Conservation (phyloP, 2,888 invertebrate species). For the Phyto melanocephala region DNA sequence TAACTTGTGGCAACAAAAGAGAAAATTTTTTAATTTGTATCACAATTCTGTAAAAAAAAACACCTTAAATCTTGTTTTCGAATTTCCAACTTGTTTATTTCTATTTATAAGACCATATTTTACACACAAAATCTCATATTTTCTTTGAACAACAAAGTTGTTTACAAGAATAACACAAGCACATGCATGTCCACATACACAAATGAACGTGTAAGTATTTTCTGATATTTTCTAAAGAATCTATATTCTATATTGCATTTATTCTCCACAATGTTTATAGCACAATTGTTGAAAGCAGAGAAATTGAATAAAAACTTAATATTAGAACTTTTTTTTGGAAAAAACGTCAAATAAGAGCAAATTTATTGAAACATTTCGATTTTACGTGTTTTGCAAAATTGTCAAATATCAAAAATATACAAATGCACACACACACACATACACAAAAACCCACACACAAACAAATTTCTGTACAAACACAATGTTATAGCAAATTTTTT, state of each 20-base stretch:
- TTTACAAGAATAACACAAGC: background rate
- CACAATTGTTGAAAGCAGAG: background rate
- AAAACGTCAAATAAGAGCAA: conserved; percentile 28
- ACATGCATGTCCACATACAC: background rate
- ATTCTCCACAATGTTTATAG: background rate
- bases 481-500: background rate
- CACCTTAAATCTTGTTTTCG: background rate
- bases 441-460: background rate
- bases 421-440: background rate
- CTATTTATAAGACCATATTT: background rate
- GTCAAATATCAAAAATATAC: background rate
- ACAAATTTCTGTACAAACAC: background rate
- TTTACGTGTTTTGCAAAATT: conserved; percentile 23
- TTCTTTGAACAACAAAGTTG: conserved; percentile 1
- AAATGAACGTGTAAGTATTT: background rate
- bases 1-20: background rate
- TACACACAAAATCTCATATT: background rate
- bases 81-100: background rate
- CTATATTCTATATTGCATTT: too few relatives aligned
- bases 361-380: conserved; percentile 44
- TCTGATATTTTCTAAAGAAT: background rate
- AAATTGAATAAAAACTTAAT: background rate
- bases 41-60: too few relatives aligned
- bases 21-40: background rate
- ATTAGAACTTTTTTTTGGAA: background rate